Evolutionary conservation across 2,113 vertebrate genomes (phyloP).

Genomic region (Actenoides lindsayi): DNA sequence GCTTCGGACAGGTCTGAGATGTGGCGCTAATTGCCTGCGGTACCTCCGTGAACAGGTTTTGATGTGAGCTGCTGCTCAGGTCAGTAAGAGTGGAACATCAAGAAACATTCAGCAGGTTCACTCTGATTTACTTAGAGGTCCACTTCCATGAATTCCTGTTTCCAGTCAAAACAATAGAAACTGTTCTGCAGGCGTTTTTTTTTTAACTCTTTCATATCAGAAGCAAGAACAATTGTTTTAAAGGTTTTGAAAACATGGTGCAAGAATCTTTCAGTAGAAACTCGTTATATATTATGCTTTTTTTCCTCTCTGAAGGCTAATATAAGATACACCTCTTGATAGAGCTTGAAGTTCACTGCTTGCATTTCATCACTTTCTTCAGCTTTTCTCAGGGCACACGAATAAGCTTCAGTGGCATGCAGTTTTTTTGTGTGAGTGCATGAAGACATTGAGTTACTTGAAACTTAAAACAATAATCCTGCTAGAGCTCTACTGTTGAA

Average conservation of each 20-base stretch:
- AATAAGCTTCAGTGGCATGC: not conserved
- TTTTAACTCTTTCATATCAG: not conserved
- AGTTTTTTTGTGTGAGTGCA: not conserved
- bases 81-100: not conserved
- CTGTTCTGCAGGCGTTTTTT: too few relatives aligned
- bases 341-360: not conserved
- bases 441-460: not conserved
- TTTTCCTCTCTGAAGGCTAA: not conserved
- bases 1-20: not conserved
- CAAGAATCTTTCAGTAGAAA: not conserved
- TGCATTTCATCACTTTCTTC: not conserved
- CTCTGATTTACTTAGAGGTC: not conserved
- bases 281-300: not conserved
- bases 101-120: not conserved
- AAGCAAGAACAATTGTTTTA: not conserved
- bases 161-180: not conserved
- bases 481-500: not conserved
- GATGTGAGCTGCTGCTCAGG: not conserved
- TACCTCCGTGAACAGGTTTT: not conserved
- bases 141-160: not conserved
- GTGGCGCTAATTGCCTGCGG: not conserved
- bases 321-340: not conserved
- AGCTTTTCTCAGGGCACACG: fast-evolving
- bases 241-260: not conserved
- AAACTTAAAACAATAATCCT: not conserved